Evolutionary conservation across 2,888 invertebrate species (phyloP).

Genomic region (Isoperla grammatica): DNA sequence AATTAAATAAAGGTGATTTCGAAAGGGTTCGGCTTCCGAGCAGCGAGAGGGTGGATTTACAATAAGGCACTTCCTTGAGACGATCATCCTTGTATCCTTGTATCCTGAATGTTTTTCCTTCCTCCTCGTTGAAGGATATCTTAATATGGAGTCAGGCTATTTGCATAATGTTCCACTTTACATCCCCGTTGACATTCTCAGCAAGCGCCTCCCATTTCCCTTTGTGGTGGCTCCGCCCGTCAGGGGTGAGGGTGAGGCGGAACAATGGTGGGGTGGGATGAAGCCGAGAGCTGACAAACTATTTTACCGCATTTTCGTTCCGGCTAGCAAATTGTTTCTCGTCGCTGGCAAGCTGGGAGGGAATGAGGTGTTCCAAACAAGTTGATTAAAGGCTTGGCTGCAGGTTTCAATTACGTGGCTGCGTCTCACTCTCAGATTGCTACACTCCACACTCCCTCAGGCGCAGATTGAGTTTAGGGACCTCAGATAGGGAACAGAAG

Average conservation of each 20-base stretch:
- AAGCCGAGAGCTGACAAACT: constrained; percentile 30
- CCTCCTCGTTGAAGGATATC: neutral
- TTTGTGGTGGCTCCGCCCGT: constrained; percentile 14
- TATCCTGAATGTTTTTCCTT: neutral
- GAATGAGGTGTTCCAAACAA: constrained; percentile 31
- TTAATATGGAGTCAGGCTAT: constrained; percentile 15
- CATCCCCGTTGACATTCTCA: constrained; percentile 21
- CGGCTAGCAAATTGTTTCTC: constrained; percentile 31
- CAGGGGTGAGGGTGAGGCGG: constrained; percentile 7
- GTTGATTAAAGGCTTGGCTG: constrained; percentile 28
- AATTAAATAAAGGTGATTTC: too few species aligned
- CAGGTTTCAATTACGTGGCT: constrained; percentile 29
- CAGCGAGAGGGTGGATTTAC: neutral
- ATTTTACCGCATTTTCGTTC: constrained; percentile 32
- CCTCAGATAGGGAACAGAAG: neutral
- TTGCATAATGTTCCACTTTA: constrained; percentile 31
- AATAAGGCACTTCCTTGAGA: neutral
- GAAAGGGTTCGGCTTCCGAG: too few species aligned
- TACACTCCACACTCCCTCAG: constrained; percentile 15
- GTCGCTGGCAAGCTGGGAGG: constrained; percentile 12
- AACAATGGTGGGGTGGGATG: neutral
- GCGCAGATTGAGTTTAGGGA: constrained; percentile 26
- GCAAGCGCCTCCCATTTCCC: constrained; percentile 15
- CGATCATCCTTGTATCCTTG: neutral
- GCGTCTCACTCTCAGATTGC: constrained; percentile 18